These are phyloP conservation scores for Molossus alvarezi DNA, from an alignment of 2,797 vertebrate species.

Conservation along the genomic window DNA sequence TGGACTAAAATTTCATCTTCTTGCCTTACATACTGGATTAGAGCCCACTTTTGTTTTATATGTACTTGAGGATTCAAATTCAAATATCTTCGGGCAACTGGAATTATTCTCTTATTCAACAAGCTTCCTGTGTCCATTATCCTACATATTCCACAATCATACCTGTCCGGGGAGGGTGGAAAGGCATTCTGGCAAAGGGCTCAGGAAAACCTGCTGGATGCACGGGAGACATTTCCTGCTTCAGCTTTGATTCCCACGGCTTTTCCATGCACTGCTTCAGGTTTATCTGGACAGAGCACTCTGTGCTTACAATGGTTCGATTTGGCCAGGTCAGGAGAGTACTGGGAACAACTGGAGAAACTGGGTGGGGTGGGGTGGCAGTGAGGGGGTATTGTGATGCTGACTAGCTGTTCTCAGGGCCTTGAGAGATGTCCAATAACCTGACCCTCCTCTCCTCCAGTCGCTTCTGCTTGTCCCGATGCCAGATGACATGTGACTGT, in stretches of 20 bases:
- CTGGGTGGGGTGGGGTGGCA: rapidly evolving
- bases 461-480: background rate
- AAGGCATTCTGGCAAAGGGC: background rate
- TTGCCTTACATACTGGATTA: background rate
- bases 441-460: background rate
- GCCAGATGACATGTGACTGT: background rate
- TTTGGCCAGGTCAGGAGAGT: background rate
- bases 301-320: background rate
- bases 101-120: background rate
- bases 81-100: background rate
- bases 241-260: background rate
- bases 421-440: slow-evolving; percentile 26
- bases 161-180: background rate
- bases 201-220: slow-evolving; percentile 14
- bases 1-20: background rate
- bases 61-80: background rate
- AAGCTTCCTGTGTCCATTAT: background rate
- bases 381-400: background rate
- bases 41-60: background rate
- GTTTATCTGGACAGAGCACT: background rate
- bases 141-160: background rate
- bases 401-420: slow-evolving; percentile 57
- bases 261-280: background rate
- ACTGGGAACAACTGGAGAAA: background rate
- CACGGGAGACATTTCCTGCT: background rate